These are phyloP conservation scores for Patella ulyssiponensis DNA, from an alignment of 2,888 invertebrate species.

Conservation along the genomic window DNA sequence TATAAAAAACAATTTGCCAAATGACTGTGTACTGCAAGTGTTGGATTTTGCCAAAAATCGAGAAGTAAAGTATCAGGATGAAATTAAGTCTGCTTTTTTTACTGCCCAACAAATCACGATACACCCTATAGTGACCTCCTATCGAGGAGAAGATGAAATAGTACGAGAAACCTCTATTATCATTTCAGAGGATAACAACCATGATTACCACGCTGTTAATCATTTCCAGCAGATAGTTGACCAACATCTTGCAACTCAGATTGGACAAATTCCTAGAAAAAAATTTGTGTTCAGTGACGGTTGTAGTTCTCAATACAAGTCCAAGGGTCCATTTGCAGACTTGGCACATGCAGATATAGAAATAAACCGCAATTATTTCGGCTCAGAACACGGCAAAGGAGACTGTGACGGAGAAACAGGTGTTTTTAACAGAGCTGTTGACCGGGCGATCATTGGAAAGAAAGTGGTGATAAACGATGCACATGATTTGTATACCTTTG, in stretches of 20 bases:
- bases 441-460: constrained; percentile 37
- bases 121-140: constrained; percentile 30
- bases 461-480: constrained; percentile 36
- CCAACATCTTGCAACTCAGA: neutral
- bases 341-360: neutral
- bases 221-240: neutral
- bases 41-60: constrained; percentile 37
- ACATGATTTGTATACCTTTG: constrained; percentile 31
- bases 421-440: constrained; percentile 33
- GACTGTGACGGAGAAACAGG: constrained; percentile 40
- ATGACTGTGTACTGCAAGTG: no score
- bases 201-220: constrained; percentile 12
- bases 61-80: constrained; percentile 27
- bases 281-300: constrained; percentile 25
- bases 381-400: neutral
- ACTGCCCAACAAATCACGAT: constrained; percentile 25
- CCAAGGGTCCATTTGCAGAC: neutral
- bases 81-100: constrained; percentile 33
- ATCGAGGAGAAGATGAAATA: constrained; percentile 4
- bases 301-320: constrained; percentile 24
- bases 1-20: no score
- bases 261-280: neutral
- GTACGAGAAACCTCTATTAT: constrained; percentile 12
- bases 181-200: constrained; percentile 19
- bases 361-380: neutral